A percentile compares a stretch with the other conserved stretches of the same genome.
Conservation (phyloP, 2,797 vertebrate species). For the Dipus sagitta region DNA sequence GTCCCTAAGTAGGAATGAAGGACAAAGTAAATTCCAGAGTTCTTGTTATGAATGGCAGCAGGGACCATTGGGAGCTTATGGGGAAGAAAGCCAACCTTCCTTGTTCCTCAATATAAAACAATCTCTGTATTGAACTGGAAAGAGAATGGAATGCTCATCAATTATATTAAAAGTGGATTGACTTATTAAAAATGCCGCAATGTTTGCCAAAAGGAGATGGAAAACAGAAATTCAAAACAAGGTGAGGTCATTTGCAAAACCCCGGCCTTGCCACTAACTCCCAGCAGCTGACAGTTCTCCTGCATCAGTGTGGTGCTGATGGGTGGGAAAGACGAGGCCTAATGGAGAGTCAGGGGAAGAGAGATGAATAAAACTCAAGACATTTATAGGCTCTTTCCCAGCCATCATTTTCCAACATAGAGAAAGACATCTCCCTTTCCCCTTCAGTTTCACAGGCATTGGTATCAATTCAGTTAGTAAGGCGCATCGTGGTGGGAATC, state of each 20-base stretch:
- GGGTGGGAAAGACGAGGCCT: background rate
- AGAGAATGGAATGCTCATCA: constrained; percentile 80
- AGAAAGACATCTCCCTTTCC: constrained; percentile 3
- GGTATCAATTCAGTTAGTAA: background rate
- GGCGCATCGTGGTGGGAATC: constrained; percentile 29
- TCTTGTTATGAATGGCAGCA: constrained; percentile 63
- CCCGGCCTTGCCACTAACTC: constrained; percentile 78
- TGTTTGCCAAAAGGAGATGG: constrained; percentile 84
- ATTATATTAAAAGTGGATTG: constrained; percentile 83
- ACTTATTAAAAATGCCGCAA: constrained; percentile 83
- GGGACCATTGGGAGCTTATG: constrained; percentile 15
- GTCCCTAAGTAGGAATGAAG: constrained; percentile 36
- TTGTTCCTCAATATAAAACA: constrained; percentile 70
- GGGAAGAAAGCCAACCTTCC: constrained; percentile 56
- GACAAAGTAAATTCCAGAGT: constrained; percentile 35
- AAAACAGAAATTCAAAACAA: constrained; percentile 85
- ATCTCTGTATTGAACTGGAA: constrained; percentile 75
- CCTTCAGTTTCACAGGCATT: background rate
- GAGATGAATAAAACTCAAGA: background rate
- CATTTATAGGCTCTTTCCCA: background rate
- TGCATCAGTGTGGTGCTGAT: background rate
- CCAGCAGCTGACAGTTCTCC: constrained; percentile 67
- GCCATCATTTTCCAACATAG: background rate
- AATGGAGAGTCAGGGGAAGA: background rate
- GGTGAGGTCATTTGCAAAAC: constrained; percentile 80